Conservation (phyloP, 2,113 vertebrate species). For the Rhinolophus ferrumequinum region DNA sequence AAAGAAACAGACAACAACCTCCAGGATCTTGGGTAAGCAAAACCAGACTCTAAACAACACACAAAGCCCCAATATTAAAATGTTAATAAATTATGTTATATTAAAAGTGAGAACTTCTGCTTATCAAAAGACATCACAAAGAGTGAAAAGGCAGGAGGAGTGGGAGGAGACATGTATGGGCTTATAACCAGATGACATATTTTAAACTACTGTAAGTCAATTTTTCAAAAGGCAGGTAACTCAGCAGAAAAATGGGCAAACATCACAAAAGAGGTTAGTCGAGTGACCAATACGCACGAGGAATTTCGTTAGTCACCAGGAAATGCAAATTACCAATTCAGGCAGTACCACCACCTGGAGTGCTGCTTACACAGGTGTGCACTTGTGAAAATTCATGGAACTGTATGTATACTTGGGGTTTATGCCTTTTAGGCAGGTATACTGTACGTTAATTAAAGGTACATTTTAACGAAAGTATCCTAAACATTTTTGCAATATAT, state of each 20-base stretch:
- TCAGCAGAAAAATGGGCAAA: not conserved
- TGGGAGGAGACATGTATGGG: not conserved
- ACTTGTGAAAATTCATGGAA: not conserved
- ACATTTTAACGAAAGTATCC: not conserved
- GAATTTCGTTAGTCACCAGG: not conserved
- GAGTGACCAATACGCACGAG: not conserved
- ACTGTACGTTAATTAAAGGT: not conserved
- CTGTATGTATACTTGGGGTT: not conserved
- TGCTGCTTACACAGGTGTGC: accelerated
- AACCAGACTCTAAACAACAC: not conserved
- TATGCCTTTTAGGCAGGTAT: not conserved
- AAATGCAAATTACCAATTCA: not conserved
- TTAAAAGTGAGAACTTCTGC: not conserved
- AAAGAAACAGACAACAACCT: not conserved
- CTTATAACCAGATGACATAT: not conserved
- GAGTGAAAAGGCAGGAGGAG: not conserved
- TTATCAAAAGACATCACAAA: not conserved
- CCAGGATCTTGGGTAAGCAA: not conserved
- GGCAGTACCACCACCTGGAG: no score
- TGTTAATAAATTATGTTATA: not conserved
- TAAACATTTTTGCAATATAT: not conserved
- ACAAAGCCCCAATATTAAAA: not conserved
- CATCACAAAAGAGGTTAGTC: not conserved
- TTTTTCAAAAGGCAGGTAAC: not conserved
- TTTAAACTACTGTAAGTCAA: not conserved